Evolutionary conservation across 2,888 invertebrate genomes (phyloP), one percentile per base, ranked within the genome.

Genomic region (Nomada lathburiana): DNA sequence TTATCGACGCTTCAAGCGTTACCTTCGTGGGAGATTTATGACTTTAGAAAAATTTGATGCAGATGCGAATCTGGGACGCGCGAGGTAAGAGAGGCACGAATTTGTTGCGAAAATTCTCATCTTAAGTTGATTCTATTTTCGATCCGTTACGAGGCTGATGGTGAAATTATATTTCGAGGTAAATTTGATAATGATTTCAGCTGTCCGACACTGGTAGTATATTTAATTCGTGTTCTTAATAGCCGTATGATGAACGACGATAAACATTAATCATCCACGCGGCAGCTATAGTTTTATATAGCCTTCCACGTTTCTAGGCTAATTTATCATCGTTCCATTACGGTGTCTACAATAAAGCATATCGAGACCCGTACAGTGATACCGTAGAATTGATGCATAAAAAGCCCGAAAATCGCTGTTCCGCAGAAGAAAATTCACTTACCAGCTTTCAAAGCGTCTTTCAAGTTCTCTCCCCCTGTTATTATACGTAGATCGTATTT

Each of bases 271-370:
- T 44, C 44, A 57, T n/a, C n/a, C 11, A 2, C 52, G 3, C 11
- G 13, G 9, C 26, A 44, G 23, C 16, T n/a, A 44, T 13, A 5
- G 26, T 52, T 52, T 26, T 11, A 29, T 29, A 3, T 16, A 23
- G n/a, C 44, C 16, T n/a, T n/a, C 18, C 57, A n/a, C 42, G 42
- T 10, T 26, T n/a, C 13, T 26, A 7, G 1, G 4, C 18, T 57
- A 69, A 26, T 69, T 44, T 44, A 10, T 44, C 42, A 26, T 42
- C 44, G 44, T 69, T 16, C 57, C 69, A 26, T 47, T 57, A 44
- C 23, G 26, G 20, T 50, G 26, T 18, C 23, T 44, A 0, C 18
- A 26, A 69, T 57, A 29, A 57, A n/a, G n/a, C n/a, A 5, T n/a
- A 69, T 29, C 18, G 47, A 13, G 10, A 1, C 20, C 26, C 44